These are phyloP conservation scores for Tinamus major DNA, from an alignment of 2,797 vertebrate genomes.

Conservation along the genomic window DNA sequence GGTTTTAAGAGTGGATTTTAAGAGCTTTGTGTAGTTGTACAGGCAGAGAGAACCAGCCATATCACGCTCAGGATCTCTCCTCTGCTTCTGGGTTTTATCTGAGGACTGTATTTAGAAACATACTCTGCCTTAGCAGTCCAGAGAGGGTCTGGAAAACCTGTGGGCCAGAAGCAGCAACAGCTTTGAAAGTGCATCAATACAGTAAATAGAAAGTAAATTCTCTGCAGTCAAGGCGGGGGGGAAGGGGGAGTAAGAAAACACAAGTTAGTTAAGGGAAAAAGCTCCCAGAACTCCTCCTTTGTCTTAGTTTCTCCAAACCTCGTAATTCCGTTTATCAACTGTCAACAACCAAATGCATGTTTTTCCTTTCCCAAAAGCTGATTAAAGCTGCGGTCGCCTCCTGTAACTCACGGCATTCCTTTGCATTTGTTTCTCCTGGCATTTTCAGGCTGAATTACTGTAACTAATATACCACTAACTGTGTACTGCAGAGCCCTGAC, in stretches of 20 bases:
- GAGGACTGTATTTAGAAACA: not conserved
- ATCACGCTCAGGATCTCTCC: not conserved
- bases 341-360: conserved; percentile 74
- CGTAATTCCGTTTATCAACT: conserved; percentile 73
- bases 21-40: not conserved
- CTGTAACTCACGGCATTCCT: conserved; percentile 75
- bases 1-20: not conserved
- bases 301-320: conserved; percentile 44
- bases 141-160: not conserved
- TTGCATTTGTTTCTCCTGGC: conserved; percentile 78
- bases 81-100: conserved; percentile 10
- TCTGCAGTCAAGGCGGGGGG: not conserved
- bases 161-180: not conserved
- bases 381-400: conserved; percentile 80
- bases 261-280: conserved; percentile 1
- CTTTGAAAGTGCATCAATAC: not conserved
- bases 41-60: not conserved
- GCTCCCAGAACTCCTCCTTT: not conserved
- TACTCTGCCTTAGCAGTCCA: not conserved
- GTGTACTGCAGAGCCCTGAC: conserved; percentile 74
- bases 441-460: conserved; percentile 82
- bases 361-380: conserved; percentile 78
- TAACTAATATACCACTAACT: conserved; percentile 80
- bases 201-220: not conserved
- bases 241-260: not conserved